Evolutionary conservation across 2,113 vertebrate genomes (phyloP).

Genomic region (Pyxicephalus adspersus): DNA sequence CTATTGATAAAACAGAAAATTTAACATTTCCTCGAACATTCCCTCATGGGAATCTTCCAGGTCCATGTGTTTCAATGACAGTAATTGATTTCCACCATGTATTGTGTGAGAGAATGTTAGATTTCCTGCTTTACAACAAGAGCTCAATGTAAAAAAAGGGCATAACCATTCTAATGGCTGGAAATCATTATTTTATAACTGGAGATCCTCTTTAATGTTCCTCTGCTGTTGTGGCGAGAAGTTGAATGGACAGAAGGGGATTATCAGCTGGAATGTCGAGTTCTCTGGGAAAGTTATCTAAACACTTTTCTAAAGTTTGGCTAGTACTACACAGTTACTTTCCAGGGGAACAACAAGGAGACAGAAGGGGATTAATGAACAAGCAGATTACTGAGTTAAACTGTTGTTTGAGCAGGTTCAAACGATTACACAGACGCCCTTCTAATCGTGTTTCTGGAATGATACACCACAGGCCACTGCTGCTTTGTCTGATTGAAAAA

Average conservation of each 20-base stretch:
- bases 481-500: constrained; percentile 3
- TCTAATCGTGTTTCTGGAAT: constrained; percentile 12
- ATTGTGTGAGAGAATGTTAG: too few species aligned
- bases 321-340: not conserved
- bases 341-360: constrained; percentile 17
- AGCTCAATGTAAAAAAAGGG: too few species aligned
- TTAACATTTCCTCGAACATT: too few species aligned
- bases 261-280: constrained; percentile 51
- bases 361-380: constrained; percentile 41
- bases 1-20: too few species aligned
- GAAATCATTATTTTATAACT: too few species aligned
- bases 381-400: constrained; percentile 50
- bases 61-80: too few species aligned
- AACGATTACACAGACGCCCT: constrained; percentile 29
- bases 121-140: too few species aligned
- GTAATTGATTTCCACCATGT: too few species aligned
- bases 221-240: not conserved
- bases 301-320: constrained; percentile 37
- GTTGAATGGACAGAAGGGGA: constrained; percentile 33
- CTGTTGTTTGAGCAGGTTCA: constrained; percentile 48
- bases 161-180: too few species aligned
- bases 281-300: constrained; percentile 54
- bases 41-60: too few species aligned
- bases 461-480: not conserved
- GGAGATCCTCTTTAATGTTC: not conserved